Base-by-base conservation (phyloP, 2,797 vertebrate genomes). In the Takifugu ocellatus region DNA sequence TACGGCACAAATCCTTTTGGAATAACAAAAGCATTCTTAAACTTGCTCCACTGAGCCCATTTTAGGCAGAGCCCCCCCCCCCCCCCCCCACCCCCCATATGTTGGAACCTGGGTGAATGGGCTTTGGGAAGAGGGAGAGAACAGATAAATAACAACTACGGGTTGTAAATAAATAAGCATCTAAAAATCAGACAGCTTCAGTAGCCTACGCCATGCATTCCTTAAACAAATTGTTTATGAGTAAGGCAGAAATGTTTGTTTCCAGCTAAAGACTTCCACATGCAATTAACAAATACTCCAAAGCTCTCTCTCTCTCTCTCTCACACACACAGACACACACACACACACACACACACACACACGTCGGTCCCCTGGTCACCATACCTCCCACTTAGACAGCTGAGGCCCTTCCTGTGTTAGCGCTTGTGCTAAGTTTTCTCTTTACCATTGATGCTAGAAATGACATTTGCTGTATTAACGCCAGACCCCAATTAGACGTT, bases 11-110 rank as follows among this genome's bases (percentile, higher is more conserved):
- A 75, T 84, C 67, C 63, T 77, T 77, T 68, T 83, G 78, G 71
- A 84, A 85, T 84, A 84, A 88, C 79, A 85, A 88, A 84, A 79
- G 66, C 70, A 75, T 83, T 81, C 75, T 81, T 83, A 79, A 72
- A 81, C 74, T 68, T 77, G 70, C 70, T 81, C 70, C 65, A 73
- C 58, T 68, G 51, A 56, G 62, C 53, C 79, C 79, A 73, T 85
- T 88, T 84, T 80, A 59, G 77, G 74, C 75, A 74, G 60, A 62
- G 54, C 47, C 21, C 21, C 21, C 21, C 21, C 21, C 17, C 64
- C 61, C 83, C 72, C 21, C 21, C 21, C 21, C 21, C 17, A 63
- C 61, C 83, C 72, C 70, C 71, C 72, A 72, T 46, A 66, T 70
- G 63, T 70, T 83, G 77, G 77, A 76, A 81, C 82, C 59, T 66